Conservation (phyloP, 2,888 invertebrate genomes). For the Drosophila dives region DNA sequence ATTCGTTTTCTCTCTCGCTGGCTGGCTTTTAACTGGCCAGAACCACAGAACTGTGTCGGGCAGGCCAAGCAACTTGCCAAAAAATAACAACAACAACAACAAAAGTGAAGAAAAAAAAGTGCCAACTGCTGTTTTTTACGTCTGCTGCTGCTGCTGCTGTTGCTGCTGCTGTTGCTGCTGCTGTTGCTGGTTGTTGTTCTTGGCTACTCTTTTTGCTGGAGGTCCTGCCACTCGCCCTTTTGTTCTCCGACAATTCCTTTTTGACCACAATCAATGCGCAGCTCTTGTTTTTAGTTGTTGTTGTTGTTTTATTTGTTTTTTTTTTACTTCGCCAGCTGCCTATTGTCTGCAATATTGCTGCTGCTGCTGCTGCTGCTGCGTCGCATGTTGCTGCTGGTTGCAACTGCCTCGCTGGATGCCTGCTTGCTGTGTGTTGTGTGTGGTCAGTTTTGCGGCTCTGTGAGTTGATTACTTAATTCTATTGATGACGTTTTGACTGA, state of each 20-base stretch:
- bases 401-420: slow-evolving; percentile 2
- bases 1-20: slow-evolving; percentile 49
- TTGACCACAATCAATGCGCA: slow-evolving; percentile 73
- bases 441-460: slow-evolving; percentile 63
- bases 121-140: slow-evolving; percentile 65
- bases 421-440: slow-evolving; percentile 56
- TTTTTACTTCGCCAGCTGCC: slow-evolving; percentile 19
- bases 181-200: slow-evolving; percentile 46
- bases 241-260: slow-evolving; percentile 63
- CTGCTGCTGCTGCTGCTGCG: slow-evolving; percentile 11
- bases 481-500: slow-evolving; percentile 82
- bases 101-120: slow-evolving; percentile 50
- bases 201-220: slow-evolving; percentile 55
- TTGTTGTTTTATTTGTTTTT: background rate
- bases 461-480: slow-evolving; percentile 82
- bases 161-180: slow-evolving; percentile 36
- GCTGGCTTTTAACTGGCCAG: slow-evolving; percentile 43
- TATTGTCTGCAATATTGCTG: slow-evolving; percentile 48
- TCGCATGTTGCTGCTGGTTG: slow-evolving; percentile 6
- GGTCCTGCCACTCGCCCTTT: slow-evolving; percentile 67
- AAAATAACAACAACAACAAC: slow-evolving; percentile 22
- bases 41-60: slow-evolving; percentile 35
- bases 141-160: slow-evolving; percentile 42
- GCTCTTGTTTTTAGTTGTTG: slow-evolving; percentile 20
- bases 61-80: slow-evolving; percentile 43